A percentile compares a stretch with the other conserved stretches of the same genome.
Evolutionary conservation across 2,888 invertebrate genomes (phyloP).

Genomic region (Cerastis leucographa): DNA sequence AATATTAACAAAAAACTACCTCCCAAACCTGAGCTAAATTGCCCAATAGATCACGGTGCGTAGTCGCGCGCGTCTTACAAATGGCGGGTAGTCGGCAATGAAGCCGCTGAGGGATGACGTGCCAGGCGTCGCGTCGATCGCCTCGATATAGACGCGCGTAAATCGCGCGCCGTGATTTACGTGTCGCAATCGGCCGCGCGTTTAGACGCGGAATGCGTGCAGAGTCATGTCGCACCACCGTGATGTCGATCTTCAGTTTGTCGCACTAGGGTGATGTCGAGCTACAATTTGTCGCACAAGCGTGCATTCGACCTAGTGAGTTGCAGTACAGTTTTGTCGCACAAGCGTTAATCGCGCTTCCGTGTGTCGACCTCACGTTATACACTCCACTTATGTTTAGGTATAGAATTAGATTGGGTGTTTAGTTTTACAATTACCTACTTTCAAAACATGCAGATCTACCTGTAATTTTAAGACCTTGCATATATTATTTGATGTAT

Average conservation of each 20-base stretch:
- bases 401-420: neutral
- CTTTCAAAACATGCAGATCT: too few species aligned
- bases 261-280: too few species aligned
- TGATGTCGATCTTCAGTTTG: too few species aligned
- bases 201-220: neutral
- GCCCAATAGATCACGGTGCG: slow-evolving; percentile 54
- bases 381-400: neutral
- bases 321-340: too few species aligned
- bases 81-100: slow-evolving; percentile 58
- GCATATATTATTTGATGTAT: too few species aligned
- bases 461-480: too few species aligned
- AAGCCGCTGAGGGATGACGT: slow-evolving; percentile 61
- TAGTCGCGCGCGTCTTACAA: slow-evolving; percentile 51
- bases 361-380: too few species aligned
- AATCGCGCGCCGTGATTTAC: slow-evolving; percentile 61
- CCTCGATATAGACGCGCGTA: slow-evolving; percentile 60
- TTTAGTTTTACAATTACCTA: neutral
- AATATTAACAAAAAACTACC: slow-evolving; percentile 39
- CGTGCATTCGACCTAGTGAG: too few species aligned
- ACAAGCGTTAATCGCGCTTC: too few species aligned
- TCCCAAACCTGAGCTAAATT: slow-evolving; percentile 45
- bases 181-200: slow-evolving; percentile 13
- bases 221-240: too few species aligned
- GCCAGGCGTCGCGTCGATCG: slow-evolving; percentile 60
- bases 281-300: too few species aligned